These are phyloP conservation scores for Etheostoma nigrum DNA, from an alignment of 2,797 vertebrate genomes.

Conservation along the genomic window DNA sequence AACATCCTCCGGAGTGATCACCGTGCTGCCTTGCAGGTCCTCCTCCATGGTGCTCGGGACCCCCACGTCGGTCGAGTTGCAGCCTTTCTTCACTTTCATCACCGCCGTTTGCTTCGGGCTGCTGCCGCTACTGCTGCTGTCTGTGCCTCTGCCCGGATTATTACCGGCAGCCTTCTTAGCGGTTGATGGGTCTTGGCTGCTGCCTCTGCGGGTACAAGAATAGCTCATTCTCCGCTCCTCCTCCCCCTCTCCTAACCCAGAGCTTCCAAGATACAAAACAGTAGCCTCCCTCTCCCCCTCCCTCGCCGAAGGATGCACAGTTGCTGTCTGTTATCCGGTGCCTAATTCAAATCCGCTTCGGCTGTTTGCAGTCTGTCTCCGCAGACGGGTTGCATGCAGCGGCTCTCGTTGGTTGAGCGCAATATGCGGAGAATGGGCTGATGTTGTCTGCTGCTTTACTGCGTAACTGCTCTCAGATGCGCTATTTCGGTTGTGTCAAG, in stretches of 20 bases:
- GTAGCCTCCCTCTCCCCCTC: slow-evolving; percentile 70
- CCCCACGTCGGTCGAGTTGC: slow-evolving; percentile 82
- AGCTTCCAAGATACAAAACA: slow-evolving; percentile 79
- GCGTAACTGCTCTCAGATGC: slow-evolving; percentile 39
- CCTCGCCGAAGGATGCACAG: slow-evolving; percentile 67
- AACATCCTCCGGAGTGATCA: slow-evolving; percentile 92
- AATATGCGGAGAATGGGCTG: slow-evolving; percentile 5
- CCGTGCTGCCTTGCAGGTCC: slow-evolving; percentile 85
- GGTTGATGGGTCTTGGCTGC: slow-evolving; percentile 84
- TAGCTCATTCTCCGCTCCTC: slow-evolving; percentile 88
- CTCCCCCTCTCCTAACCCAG: slow-evolving; percentile 67
- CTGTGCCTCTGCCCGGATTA: slow-evolving; percentile 77
- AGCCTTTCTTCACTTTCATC: slow-evolving; percentile 95
- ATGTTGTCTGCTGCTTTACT: neutral
- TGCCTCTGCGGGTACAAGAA: slow-evolving; percentile 88
- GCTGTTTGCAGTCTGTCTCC: slow-evolving; percentile 53
- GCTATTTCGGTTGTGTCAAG: slow-evolving; percentile 27
- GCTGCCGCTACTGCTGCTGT: slow-evolving; percentile 57
- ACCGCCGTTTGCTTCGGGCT: slow-evolving; percentile 74
- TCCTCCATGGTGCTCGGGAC: slow-evolving; percentile 87
- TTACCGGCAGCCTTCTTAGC: slow-evolving; percentile 78
- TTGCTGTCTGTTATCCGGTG: slow-evolving; percentile 77
- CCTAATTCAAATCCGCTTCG: slow-evolving; percentile 79
- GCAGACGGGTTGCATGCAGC: slow-evolving; percentile 32
- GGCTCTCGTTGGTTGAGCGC: slow-evolving; percentile 24